Evolutionary conservation across 2,113 vertebrate genomes (phyloP), one percentile per base, ranked within the genome.

Genomic region (Arenaria interpres): DNA sequence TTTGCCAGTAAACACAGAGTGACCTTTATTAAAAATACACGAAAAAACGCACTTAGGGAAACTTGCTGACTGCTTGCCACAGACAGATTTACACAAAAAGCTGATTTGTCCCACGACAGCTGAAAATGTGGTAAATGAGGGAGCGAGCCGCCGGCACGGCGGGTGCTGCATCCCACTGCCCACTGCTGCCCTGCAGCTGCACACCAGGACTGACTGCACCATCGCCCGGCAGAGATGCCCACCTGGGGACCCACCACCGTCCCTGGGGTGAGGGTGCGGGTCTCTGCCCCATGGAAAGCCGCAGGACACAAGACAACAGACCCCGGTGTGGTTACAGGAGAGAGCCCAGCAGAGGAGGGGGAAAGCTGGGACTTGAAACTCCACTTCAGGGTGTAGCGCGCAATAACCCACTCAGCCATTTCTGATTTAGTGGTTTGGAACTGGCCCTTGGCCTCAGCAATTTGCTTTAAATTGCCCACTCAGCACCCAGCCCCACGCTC

Each of bases 1-100:
- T 93, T 56, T 97, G 96, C 97, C 96, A 39, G 97, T 92, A 98
- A 98, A 88, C 89, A 95, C 76, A 28, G 85, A 88, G 85, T 88
- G 96, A 94, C 96, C 96, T 98, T 97, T 97, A 97, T 97, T 92
- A 97, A 97, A 97, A 96, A 97, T 97, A 97, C 95, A 97, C 41
- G 4, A 85, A 95, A 95, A 94, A 90, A 39, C 46, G 39, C 97
- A 95, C 94, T 96, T 48, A 97, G 90, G 91, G 84, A 81, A 92
- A 73, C 74, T 69, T 15, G 2, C 92, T 53, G 86, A 46, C 89
- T 96, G 76, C 87, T 88, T 14, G 37, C 92, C 80, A 28, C 43
- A 46, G 90, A 66, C 75, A 63, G 86, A 81, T 90, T 84, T 93
- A 82, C 87, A 86, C 82, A 79, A 23, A 50, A 73, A 85, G 46